Conservation (phyloP, 2,113 vertebrate genomes). For the Nannobrachium achirus region DNA sequence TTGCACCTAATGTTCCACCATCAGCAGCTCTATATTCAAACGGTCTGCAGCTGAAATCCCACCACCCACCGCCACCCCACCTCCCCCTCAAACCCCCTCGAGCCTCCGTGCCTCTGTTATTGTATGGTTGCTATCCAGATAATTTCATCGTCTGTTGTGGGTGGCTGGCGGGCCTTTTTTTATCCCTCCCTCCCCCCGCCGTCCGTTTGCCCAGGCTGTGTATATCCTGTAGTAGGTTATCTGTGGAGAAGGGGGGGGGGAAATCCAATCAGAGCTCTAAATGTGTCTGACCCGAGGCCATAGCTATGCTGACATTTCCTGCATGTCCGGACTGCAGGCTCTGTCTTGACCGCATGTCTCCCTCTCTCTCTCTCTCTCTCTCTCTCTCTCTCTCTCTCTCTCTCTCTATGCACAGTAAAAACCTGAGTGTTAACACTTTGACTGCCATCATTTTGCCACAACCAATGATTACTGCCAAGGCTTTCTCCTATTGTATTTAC, state of each 20-base stretch:
- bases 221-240: slow-evolving; percentile 52
- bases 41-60: slow-evolving; percentile 6
- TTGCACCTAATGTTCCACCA: slow-evolving; percentile 32
- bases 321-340: slow-evolving; percentile 41
- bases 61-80: slow-evolving; percentile 16
- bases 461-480: too few species aligned
- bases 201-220: slow-evolving; percentile 7
- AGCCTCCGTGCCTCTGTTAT: slow-evolving; percentile 1
- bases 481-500: too few species aligned
- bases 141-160: slow-evolving; percentile 45
- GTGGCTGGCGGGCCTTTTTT: not conserved
- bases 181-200: not conserved
- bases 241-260: slow-evolving; percentile 11
- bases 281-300: slow-evolving; percentile 47
- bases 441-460: too few species aligned
- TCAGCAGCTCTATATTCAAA: slow-evolving; percentile 30
- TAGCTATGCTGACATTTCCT: slow-evolving; percentile 55
- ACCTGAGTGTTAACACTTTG: too few species aligned
- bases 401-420: too few species aligned
- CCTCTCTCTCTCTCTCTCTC: too few species aligned
- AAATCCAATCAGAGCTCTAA: slow-evolving; percentile 54
- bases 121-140: slow-evolving; percentile 36
- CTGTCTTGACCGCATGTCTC: not conserved
- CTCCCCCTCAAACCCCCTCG: not conserved
- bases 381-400: too few species aligned